Base-by-base conservation (phyloP, 35 echinoderm and acorn worm species). In the Eucidaris tribuloides region DNA sequence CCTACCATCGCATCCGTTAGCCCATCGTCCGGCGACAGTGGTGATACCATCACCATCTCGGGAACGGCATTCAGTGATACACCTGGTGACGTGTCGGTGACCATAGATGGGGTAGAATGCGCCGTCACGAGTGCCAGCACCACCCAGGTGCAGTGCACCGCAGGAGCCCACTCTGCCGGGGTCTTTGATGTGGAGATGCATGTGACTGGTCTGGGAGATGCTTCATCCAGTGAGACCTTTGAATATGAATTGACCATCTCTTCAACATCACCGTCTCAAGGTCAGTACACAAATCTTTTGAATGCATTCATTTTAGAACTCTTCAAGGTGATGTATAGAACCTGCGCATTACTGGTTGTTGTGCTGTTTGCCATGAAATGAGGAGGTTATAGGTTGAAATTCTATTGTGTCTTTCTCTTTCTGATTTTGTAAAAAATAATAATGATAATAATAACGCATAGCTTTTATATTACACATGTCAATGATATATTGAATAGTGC, bases 101-200 rank as follows among this genome's bases (percentile, higher is more conserved):
- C 71, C n/a, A 90, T 99, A 5, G 87, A 90, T 72, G 83, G 62
- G 23, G 96, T 93, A 6, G 37, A 38, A 7, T 99, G 96, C 57
- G 35, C 30, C 4, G 83, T 99, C 19, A 84, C 82, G 1, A 83
- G 82, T 30, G 86, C 87, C 42, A 48, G 63, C 40, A 46, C 45
- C 14, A 49, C 49, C 3, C 40, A 52, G 9, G 79, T 99, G 20
- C 46, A 80, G 33, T 99, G 96, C 87, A 76, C 31, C 3, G 58
- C 90, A 0, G 90, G 90, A 30, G 42, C 56, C 34, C 90, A 99
- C 27, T 86, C 86, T 5, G 96, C 96, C 40, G 91, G 91, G 38
- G 79, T 54, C 11, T 99, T 82, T 80, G 45, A 45, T 45, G 76
- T 98, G 39, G 70, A 59, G 37, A 33, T 98, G 3, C 15, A 83